phyloP scores from a whole-genome alignment of 2,797 vertebrate genomes.

The Alauda arvensis region DNA sequence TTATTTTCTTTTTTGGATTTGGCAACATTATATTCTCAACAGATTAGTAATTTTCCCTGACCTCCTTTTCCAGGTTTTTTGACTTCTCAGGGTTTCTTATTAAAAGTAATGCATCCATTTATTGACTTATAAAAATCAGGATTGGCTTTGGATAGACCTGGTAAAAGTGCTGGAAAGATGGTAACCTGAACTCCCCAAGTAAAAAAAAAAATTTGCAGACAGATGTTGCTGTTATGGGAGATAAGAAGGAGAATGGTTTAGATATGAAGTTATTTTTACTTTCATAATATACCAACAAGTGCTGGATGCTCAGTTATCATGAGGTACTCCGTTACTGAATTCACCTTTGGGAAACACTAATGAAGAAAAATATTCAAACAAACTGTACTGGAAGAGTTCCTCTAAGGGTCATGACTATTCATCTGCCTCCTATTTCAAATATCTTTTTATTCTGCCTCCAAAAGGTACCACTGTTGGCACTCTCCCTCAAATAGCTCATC shows the following conservation, averaged over 20 bases:
- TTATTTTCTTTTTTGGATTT: slow-evolving; percentile 38
- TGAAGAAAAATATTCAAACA: neutral
- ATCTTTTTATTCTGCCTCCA: neutral
- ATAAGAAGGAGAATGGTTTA: slow-evolving; percentile 7
- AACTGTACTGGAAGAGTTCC: neutral
- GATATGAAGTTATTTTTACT: slow-evolving; percentile 27
- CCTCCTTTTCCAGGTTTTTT: neutral
- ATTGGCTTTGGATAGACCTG: slow-evolving; percentile 45
- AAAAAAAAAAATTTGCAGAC: slow-evolving; percentile 29
- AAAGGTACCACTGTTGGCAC: neutral
- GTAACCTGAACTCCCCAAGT: slow-evolving; percentile 46
- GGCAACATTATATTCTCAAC: neutral
- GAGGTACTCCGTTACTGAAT: neutral
- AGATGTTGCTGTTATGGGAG: slow-evolving; percentile 20
- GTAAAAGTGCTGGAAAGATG: slow-evolving; percentile 48
- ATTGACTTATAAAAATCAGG: slow-evolving; percentile 61
- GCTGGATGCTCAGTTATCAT: neutral
- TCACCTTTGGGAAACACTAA: neutral
- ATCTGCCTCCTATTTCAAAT: neutral
- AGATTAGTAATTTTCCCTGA: slow-evolving; percentile 23
- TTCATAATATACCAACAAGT: neutral
- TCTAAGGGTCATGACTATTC: neutral
- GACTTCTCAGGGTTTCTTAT: neutral
- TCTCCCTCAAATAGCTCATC: neutral
- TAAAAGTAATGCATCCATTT: slow-evolving; percentile 43